These are phyloP conservation scores for Patella depressa DNA, from an alignment of 2,888 invertebrate genomes.

Conservation along the genomic window DNA sequence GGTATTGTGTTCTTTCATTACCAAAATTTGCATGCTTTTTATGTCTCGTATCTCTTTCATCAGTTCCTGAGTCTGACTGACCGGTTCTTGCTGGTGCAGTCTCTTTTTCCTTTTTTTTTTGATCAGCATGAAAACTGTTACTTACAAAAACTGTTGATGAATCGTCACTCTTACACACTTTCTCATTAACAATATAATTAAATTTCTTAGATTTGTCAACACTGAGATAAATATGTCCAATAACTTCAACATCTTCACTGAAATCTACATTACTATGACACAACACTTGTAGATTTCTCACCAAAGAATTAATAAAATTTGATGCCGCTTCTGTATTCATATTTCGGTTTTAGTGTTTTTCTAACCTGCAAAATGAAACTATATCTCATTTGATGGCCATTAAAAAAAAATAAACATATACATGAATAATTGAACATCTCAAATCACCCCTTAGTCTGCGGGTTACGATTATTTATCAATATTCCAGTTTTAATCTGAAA, in stretches of 20 bases:
- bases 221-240: slow-evolving; percentile 40
- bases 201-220: slow-evolving; percentile 38
- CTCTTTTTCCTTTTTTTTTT: background rate
- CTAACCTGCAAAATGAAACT: too few species aligned
- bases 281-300: slow-evolving; percentile 36
- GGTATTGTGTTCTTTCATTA: too few species aligned
- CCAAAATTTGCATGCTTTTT: background rate
- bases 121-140: slow-evolving; percentile 38
- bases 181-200: slow-evolving; percentile 40
- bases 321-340: slow-evolving; percentile 41
- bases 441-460: too few species aligned
- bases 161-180: slow-evolving; percentile 41
- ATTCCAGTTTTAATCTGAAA: too few species aligned
- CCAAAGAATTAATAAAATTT: slow-evolving; percentile 38
- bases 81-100: background rate
- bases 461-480: too few species aligned
- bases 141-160: slow-evolving; percentile 38
- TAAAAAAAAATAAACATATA: too few species aligned
- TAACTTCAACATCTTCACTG: slow-evolving; percentile 38
- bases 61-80: background rate
- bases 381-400: too few species aligned
- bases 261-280: slow-evolving; percentile 42
- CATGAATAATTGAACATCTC: too few species aligned
- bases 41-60: background rate
- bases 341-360: slow-evolving; percentile 2